Evolutionary conservation across 2,797 vertebrate species (phyloP), one percentile per base, ranked within the genome.

Genomic region (Sternarchorhynchus goeldii): DNA sequence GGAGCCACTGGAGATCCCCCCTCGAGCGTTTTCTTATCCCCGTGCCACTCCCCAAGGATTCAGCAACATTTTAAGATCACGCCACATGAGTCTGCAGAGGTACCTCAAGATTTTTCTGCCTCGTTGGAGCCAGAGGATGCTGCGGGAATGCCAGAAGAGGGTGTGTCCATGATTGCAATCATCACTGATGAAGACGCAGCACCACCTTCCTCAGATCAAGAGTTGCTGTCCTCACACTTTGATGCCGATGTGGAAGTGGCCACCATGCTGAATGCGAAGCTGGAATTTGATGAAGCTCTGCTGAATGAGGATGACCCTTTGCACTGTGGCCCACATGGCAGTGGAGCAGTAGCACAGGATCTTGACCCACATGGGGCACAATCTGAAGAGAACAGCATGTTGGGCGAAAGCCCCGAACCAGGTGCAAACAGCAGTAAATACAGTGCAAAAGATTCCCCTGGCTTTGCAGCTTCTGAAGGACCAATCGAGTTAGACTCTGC

Each of bases 251-350:
- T 94, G 53, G 95, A 93, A 0, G 91, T 96, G 84, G 94, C 92
- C 0, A 94, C 95, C 0, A 88, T 95, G 88, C 85, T 97, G 53
- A 94, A 93, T 17, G 87, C 91, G 0, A 92, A 96, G 83, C 89
- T 96, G 45, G 95, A 95, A 56, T 95, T 96, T n/a, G 95, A 95
- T 0, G 95, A 95, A 63, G 86, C 90, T 5, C 88, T 95, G 73
- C 92, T 95, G 34, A 91, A 90, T 0, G 95, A 95, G 82, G 93
- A 92, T 20, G 90, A 93, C 79, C 81, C 87, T 0, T 88, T 92
- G 63, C 86, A 88, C 77, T 93, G 91, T 8, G 90, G 87, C 4
- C 77, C 85, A 2, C 85, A 90, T 12, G 81, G 84, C 0, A 73
- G 60, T 5, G 83, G 82, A 18, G 88, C 45, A 50, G 89, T 90